Evolutionary conservation across 2,888 invertebrate genomes (phyloP).

Genomic region (Gibbula magus): DNA sequence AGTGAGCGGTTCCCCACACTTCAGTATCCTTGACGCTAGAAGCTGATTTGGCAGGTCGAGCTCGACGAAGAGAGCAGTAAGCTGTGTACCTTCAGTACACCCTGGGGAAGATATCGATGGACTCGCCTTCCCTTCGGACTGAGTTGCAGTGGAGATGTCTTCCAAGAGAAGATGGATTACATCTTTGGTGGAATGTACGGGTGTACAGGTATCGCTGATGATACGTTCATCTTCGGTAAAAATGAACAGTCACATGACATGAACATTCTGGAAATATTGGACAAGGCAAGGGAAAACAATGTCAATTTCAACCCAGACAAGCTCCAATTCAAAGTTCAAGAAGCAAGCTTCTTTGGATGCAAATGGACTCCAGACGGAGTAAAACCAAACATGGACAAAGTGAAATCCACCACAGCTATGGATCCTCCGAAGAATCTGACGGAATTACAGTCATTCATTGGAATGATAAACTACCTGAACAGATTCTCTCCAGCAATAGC

Average conservation of each 20-base stretch:
- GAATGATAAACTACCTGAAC: conserved; percentile 5
- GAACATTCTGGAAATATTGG: conserved; percentile 9
- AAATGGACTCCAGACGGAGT: too few species aligned
- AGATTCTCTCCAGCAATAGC: conserved; percentile 25
- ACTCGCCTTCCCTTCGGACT: background rate
- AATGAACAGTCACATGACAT: conserved; percentile 29
- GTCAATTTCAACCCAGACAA: too few species aligned
- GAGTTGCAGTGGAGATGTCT: conserved; percentile 28
- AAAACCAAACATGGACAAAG: too few species aligned
- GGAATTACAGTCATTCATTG: conserved; percentile 25
- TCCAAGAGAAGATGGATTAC: conserved; percentile 30
- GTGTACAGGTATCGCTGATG: conserved; percentile 36
- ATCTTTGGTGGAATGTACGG: too few species aligned
- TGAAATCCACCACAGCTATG: too few species aligned
- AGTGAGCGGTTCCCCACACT: too few species aligned
- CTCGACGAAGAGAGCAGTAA: too few species aligned
- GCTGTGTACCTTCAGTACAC: conserved; percentile 42
- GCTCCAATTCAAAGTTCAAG: too few species aligned
- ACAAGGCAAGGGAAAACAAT: too few species aligned
- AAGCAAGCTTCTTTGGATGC: too few species aligned
- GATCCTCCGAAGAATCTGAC: conserved; percentile 13
- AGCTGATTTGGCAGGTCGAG: conserved; percentile 46
- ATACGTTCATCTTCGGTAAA: conserved; percentile 30
- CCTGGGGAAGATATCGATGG: conserved; percentile 15
- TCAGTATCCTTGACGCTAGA: conserved; percentile 32